phyloP scores from a whole-genome alignment of 2,888 invertebrate species.

The Sussaba pulchella region DNA sequence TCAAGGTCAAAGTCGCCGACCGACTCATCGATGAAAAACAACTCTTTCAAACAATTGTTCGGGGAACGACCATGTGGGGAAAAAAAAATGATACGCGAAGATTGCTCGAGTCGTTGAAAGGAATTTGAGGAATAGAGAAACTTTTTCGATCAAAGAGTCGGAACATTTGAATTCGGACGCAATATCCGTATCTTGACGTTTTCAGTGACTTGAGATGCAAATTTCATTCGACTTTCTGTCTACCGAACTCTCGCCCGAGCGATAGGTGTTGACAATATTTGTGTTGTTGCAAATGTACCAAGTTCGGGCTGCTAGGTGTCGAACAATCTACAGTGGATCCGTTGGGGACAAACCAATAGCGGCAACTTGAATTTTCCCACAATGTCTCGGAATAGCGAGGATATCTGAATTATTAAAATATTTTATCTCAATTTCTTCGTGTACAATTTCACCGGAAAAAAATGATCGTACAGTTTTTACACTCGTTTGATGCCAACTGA shows the following conservation, averaged over 20 bases:
- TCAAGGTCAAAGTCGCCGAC: constrained; percentile 50
- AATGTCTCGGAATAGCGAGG: no score
- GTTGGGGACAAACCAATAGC: no score
- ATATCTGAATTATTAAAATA: no score
- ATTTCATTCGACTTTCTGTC: neutral
- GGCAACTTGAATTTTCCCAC: no score
- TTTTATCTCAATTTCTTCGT: neutral
- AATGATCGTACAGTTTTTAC: neutral
- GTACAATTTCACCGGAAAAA: neutral
- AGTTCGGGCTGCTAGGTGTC: no score
- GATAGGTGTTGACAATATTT: neutral
- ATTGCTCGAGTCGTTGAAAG: constrained; percentile 5
- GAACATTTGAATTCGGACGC: neutral
- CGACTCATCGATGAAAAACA: constrained; percentile 21
- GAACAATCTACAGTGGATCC: no score
- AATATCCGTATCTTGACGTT: neutral
- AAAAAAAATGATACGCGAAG: constrained; percentile 7
- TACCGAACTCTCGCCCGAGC: neutral
- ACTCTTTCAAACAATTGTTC: constrained; percentile 20
- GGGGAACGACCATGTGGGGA: constrained; percentile 6
- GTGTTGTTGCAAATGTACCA: neutral
- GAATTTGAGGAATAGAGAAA: constrained; percentile 47
- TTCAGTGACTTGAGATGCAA: neutral
- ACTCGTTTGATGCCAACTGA: no score
- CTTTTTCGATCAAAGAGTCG: constrained; percentile 51